phyloP scores from a whole-genome alignment of 2,888 invertebrate genomes.

The Erebia palarica region DNA sequence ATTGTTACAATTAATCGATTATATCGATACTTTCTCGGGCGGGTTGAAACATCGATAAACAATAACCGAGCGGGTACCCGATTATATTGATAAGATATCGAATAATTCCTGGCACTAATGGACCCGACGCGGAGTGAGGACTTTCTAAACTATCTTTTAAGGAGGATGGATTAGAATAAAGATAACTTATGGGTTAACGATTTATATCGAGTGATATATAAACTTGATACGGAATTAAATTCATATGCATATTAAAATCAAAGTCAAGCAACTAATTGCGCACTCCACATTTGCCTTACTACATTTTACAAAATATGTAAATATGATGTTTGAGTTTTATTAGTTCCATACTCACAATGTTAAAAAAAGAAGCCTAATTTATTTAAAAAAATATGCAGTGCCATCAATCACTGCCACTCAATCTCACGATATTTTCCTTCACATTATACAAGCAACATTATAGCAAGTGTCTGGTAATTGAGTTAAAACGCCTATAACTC shows the following conservation, averaged over 20 bases:
- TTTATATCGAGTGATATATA: slow-evolving; percentile 11
- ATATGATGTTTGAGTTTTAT: too few relatives aligned
- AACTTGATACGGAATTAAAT: slow-evolving; percentile 10
- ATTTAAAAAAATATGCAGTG: too few relatives aligned
- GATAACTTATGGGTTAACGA: slow-evolving; percentile 46
- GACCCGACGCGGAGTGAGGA: slow-evolving; percentile 67
- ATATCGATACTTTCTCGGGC: slow-evolving; percentile 56
- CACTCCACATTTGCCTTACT: too few relatives aligned
- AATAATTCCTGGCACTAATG: slow-evolving; percentile 75
- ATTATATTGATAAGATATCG: slow-evolving; percentile 77
- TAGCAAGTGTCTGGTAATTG: too few relatives aligned
- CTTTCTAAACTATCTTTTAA: slow-evolving; percentile 73
- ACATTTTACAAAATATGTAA: too few relatives aligned
- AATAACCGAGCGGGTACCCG: slow-evolving; percentile 72
- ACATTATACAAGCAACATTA: too few relatives aligned
- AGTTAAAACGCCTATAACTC: too few relatives aligned
- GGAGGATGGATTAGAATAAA: slow-evolving; percentile 72
- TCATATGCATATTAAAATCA: not conserved
- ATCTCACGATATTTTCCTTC: too few relatives aligned
- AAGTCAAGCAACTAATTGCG: not conserved
- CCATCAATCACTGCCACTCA: too few relatives aligned
- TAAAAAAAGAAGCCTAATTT: too few relatives aligned
- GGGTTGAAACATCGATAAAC: slow-evolving; percentile 73
- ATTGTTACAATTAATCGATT: slow-evolving; percentile 72
- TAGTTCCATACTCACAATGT: too few relatives aligned